These are phyloP conservation scores for Drosophila koepferae DNA, from an alignment of 2,888 invertebrate genomes.

Conservation along the genomic window DNA sequence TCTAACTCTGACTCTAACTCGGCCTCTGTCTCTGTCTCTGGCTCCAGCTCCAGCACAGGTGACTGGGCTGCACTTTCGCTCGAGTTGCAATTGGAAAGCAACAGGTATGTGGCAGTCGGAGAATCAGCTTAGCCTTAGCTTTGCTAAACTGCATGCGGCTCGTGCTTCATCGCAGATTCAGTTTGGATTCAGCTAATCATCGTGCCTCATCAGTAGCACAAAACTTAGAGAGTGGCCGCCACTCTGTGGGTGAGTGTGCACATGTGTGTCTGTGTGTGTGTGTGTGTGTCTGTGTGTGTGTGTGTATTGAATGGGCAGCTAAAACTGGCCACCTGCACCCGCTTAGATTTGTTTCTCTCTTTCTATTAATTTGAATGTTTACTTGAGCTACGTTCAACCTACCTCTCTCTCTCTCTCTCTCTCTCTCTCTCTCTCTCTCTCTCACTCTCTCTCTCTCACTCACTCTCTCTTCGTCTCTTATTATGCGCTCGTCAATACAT, in stretches of 20 bases:
- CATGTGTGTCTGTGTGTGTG: slow-evolving; percentile 9
- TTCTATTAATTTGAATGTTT: neutral
- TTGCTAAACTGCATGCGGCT: slow-evolving; percentile 27
- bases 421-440: too few species aligned
- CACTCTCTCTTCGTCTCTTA: too few species aligned
- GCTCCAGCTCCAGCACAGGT: slow-evolving; percentile 22
- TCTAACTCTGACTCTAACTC: neutral
- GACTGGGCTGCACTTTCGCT: slow-evolving; percentile 50
- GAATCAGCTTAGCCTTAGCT: slow-evolving; percentile 12
- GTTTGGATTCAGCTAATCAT: slow-evolving; percentile 57
- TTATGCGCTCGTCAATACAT: too few species aligned
- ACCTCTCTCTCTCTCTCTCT: neutral
- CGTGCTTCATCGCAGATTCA: slow-evolving; percentile 54
- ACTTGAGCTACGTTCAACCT: neutral
- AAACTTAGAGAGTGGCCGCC: slow-evolving; percentile 26
- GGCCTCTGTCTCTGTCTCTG: neutral
- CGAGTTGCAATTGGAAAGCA: slow-evolving; percentile 61
- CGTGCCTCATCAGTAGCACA: slow-evolving; percentile 51
- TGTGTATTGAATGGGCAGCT: slow-evolving; percentile 2
- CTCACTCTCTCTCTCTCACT: neutral
- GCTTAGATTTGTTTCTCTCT: neutral
- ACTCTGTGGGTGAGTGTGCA: slow-evolving; percentile 35
- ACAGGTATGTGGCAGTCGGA: slow-evolving; percentile 13
- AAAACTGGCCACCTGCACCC: neutral
- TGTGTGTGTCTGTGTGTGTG: neutral